Conservation (phyloP, 2,113 vertebrate genomes). For the Camelus bactrianus region DNA sequence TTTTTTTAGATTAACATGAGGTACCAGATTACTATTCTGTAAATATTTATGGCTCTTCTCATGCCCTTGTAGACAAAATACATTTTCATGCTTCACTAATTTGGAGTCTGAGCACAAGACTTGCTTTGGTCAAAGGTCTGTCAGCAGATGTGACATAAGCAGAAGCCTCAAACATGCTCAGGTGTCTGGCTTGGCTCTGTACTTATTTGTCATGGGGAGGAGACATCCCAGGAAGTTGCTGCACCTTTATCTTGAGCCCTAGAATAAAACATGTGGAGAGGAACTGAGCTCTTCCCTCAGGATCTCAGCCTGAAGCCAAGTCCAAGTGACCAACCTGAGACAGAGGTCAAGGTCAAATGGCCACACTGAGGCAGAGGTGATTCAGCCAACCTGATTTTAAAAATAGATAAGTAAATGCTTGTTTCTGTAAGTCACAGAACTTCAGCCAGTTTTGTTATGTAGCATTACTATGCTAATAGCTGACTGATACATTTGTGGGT, state of each 20-base stretch:
- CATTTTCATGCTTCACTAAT: not conserved
- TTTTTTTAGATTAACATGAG: not conserved
- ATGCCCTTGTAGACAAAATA: not conserved
- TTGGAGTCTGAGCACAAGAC: not conserved
- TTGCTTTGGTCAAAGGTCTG: not conserved
- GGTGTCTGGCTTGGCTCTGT: not conserved
- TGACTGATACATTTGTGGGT: not conserved
- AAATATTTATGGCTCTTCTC: not conserved
- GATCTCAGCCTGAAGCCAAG: not conserved
- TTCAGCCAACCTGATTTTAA: not conserved
- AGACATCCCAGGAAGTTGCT: not conserved
- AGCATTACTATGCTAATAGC: not conserved
- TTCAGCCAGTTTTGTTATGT: not conserved
- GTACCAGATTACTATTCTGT: not conserved
- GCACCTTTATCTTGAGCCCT: not conserved
- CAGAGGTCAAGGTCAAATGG: not conserved
- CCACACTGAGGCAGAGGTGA: not conserved
- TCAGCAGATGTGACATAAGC: not conserved
- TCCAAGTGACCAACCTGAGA: not conserved
- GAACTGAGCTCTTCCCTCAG: not conserved
- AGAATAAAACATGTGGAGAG: not conserved
- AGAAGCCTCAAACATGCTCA: not conserved
- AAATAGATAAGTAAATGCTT: not conserved
- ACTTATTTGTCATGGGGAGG: not conserved
- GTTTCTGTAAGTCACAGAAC: not conserved